phyloP scores from a whole-genome alignment of 2,888 invertebrate genomes.

The Meghimatium bilineatum region DNA sequence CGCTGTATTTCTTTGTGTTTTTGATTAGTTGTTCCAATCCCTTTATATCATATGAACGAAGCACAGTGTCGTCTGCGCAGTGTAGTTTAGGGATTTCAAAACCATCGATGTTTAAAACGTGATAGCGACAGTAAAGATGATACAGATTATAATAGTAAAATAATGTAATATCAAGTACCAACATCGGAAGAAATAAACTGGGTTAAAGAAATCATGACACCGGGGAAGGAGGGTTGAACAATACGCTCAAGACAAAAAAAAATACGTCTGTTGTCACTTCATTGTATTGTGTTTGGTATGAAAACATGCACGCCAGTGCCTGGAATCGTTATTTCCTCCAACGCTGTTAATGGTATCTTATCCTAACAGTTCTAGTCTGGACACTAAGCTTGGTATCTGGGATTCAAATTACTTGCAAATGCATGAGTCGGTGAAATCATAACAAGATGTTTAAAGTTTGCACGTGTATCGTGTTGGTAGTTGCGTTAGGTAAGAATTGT shows the following conservation, averaged over 20 bases:
- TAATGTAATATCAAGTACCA: too few relatives aligned
- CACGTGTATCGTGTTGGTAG: background rate
- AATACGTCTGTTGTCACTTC: background rate
- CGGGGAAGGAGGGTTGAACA: background rate
- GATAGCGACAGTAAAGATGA: too few relatives aligned
- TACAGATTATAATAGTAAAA: too few relatives aligned
- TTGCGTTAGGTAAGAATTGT: background rate
- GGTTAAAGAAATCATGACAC: background rate
- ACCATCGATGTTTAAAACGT: too few relatives aligned
- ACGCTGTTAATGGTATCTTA: conserved; percentile 14
- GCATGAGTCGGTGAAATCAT: conserved; percentile 14
- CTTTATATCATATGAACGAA: too few relatives aligned
- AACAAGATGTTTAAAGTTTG: conserved; percentile 8
- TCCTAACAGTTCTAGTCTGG: background rate
- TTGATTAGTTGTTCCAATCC: too few relatives aligned
- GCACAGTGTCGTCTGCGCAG: too few relatives aligned
- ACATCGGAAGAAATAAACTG: background rate
- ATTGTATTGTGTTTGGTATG: background rate
- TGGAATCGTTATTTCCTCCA: background rate
- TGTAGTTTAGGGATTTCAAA: too few relatives aligned
- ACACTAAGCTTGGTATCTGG: background rate
- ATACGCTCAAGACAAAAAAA: background rate
- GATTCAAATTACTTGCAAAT: conserved; percentile 14
- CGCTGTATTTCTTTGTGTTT: too few relatives aligned
- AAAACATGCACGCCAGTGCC: background rate